Evolutionary conservation across 2,113 vertebrate species (phyloP).

Genomic region (Nicator chloris): DNA sequence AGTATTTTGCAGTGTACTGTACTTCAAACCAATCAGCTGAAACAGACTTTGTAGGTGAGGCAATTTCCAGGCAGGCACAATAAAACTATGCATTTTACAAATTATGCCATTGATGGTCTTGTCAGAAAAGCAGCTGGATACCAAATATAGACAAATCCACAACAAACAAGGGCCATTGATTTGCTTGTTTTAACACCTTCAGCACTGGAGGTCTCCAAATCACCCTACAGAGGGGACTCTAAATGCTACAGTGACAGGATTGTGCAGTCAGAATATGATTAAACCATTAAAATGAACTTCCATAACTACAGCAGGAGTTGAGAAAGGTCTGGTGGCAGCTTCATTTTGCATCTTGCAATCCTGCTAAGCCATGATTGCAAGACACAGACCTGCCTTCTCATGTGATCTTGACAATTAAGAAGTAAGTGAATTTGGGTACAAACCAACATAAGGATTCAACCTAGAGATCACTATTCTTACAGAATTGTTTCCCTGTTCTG

Average conservation of each 20-base stretch:
- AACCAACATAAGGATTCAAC: background rate
- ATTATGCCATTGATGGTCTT: background rate
- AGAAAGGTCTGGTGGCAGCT: background rate
- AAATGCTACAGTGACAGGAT: background rate
- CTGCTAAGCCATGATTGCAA: background rate
- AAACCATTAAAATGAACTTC: background rate
- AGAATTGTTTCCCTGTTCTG: background rate
- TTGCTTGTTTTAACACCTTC: background rate
- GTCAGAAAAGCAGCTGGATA: background rate
- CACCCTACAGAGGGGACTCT: background rate
- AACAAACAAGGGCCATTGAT: background rate
- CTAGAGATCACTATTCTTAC: background rate
- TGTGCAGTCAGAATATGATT: background rate
- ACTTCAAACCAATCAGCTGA: background rate
- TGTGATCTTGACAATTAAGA: background rate
- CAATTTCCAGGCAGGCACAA: background rate
- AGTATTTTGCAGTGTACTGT: background rate
- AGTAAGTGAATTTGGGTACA: background rate
- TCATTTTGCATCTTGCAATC: background rate
- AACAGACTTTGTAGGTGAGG: background rate
- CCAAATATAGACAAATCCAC: background rate
- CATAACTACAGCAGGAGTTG: background rate
- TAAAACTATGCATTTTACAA: background rate
- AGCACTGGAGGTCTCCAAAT: background rate
- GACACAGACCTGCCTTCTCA: background rate